Evolutionary conservation across 2,113 vertebrate genomes (phyloP).

Genomic region (Scomber colias): DNA sequence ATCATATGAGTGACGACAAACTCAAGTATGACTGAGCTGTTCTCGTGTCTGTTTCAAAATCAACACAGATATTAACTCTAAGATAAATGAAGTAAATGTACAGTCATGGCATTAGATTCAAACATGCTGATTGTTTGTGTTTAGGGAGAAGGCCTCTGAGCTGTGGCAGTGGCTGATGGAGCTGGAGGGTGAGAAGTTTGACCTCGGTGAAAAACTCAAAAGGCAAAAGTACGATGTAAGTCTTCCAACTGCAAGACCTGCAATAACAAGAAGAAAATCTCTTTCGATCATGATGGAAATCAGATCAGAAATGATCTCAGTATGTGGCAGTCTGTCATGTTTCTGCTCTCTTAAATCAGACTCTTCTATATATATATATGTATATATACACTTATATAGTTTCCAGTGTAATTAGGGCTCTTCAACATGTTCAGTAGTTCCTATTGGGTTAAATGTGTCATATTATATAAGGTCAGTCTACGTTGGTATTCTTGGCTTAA

Average conservation of each 20-base stretch:
- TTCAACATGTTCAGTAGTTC: too few species aligned
- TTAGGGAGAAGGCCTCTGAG: slow-evolving; percentile 93
- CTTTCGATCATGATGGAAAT: background rate
- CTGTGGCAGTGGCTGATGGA: slow-evolving; percentile 92
- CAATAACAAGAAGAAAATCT: background rate
- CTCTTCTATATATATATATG: too few species aligned
- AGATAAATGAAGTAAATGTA: too few species aligned
- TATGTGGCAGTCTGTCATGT: background rate
- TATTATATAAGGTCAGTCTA: too few species aligned
- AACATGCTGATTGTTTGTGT: slow-evolving; percentile 5
- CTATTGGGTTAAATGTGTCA: too few species aligned
- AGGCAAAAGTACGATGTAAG: slow-evolving; percentile 96
- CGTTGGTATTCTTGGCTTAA: too few species aligned
- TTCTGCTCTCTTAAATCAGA: background rate
- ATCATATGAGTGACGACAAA: slow-evolving; percentile 93
- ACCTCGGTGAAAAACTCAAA: slow-evolving; percentile 94
- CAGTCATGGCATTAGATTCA: too few species aligned
- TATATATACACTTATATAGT: background rate
- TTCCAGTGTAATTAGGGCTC: background rate
- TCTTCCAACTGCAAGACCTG: background rate
- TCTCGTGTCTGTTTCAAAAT: background rate
- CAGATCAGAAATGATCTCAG: background rate
- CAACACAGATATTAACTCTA: background rate
- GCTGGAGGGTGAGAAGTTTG: slow-evolving; percentile 96
- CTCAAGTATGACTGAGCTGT: slow-evolving; percentile 86